Conservation (phyloP, 2,888 invertebrate species). For the Branchipolynoe longqiensis region DNA sequence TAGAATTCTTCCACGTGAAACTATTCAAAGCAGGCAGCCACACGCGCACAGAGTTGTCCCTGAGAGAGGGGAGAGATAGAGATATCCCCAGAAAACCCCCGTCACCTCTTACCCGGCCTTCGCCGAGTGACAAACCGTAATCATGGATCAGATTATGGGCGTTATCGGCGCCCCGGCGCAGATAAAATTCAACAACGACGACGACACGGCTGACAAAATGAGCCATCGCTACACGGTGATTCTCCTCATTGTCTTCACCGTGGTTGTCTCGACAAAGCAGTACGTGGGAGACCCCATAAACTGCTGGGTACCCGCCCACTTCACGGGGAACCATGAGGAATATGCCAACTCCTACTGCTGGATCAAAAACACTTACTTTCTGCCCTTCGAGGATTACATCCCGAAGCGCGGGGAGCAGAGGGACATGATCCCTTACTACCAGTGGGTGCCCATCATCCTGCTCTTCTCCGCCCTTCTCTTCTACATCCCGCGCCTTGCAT, state of each 20-base stretch:
- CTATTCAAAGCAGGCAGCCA: too few species aligned
- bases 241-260: conserved; percentile 68
- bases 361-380: conserved; percentile 71
- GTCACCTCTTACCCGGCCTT: too few species aligned
- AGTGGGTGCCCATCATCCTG: conserved; percentile 71
- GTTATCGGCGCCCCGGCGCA: conserved; percentile 65
- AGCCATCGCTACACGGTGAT: conserved; percentile 67
- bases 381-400: conserved; percentile 70
- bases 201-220: conserved; percentile 68
- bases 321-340: conserved; percentile 68
- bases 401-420: conserved; percentile 70
- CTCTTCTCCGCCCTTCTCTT: conserved; percentile 68
- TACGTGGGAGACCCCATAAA: conserved; percentile 70
- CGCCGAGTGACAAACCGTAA: not conserved
- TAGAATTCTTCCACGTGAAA: too few species aligned
- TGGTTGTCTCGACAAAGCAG: conserved; percentile 69
- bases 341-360: conserved; percentile 72
- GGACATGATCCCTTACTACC: conserved; percentile 70
- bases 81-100: too few species aligned
- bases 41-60: too few species aligned
- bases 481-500: conserved; percentile 67
- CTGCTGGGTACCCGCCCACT: conserved; percentile 71
- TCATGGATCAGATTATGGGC: conserved; percentile 69
- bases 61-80: too few species aligned
- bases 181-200: conserved; percentile 68